Evolutionary conservation across 2,888 invertebrate genomes (phyloP), one percentile per base, ranked within the genome.

Genomic region (Andrena trimmerana): DNA sequence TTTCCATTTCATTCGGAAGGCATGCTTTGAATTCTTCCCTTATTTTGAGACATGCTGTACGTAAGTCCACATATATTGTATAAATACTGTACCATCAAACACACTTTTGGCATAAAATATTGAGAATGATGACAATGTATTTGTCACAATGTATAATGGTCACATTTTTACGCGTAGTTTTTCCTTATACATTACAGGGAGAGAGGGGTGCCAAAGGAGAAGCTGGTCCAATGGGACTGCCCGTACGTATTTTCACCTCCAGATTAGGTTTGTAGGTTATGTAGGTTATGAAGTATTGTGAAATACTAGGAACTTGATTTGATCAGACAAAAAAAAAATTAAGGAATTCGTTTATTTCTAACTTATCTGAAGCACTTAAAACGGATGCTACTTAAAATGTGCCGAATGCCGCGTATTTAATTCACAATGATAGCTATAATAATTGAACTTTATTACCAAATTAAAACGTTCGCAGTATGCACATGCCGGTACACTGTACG

Each of bases 151-250:
- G 10, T 27, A 7, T 13, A n/a, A 16, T 16, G 7, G 20, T 10
- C 13, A 31, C 62, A 63, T 85, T 81, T 77, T 86, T 78, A 85
- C 77, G 65, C 42, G 48, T 10, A 48, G 36, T 48, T 10, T 71
- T 65, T 85, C 66, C 83, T 85, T 94, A 94, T 93, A 94, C 85
- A 93, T 95, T 95, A 72, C 94, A 98, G 97, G 98, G 98, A 68
- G 97, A 97, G 86, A 97, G 97, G 93, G 98, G 98, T 73, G 95
- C 96, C 71, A 97, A 96, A 94, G 98, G 98, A 78, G 97, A 97
- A 94, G 96, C 97, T 78, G 99, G 99, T 89, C 98, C 98, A 74
- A 99, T 99, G 98, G 99, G 99, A 92, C 95, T 99, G 92, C 99
- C 99, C 94, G 98, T 98, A 96, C 96, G 97, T 97, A 89, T 89